phyloP scores from a whole-genome alignment of 64 coral and sea anemone species.

The Catalaphyllia jardinei region DNA sequence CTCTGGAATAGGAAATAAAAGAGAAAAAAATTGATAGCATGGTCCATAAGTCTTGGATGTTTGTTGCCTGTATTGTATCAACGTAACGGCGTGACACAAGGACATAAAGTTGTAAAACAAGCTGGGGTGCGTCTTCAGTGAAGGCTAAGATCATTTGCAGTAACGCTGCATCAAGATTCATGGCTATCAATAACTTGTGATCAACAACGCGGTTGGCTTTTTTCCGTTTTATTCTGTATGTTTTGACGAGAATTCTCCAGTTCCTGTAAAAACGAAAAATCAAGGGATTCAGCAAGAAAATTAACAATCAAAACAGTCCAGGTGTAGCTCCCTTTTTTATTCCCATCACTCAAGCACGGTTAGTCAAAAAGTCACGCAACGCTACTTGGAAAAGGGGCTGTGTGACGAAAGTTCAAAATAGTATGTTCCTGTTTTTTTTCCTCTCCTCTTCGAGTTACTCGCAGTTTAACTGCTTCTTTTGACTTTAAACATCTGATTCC shows the following conservation, averaged over 20 bases:
- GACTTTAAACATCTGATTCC: too few relatives aligned
- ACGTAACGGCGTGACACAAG: conserved; percentile 53
- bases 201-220: conserved; percentile 36
- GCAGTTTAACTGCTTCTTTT: too few relatives aligned
- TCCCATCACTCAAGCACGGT: too few relatives aligned
- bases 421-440: too few relatives aligned
- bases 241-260: conserved; percentile 80
- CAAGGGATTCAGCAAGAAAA: neutral
- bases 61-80: conserved; percentile 24
- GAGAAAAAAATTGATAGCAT: conserved; percentile 81
- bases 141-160: conserved; percentile 89
- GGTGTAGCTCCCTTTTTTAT: too few relatives aligned
- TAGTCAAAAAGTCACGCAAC: too few relatives aligned
- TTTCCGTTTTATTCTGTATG: conserved; percentile 73
- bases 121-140: conserved; percentile 85
- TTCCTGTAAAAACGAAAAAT: conserved; percentile 42
- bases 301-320: neutral
- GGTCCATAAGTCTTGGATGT: conserved; percentile 76
- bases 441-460: too few relatives aligned
- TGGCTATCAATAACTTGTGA: conserved; percentile 67
- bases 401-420: too few relatives aligned
- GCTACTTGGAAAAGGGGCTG: too few relatives aligned
- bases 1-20: conserved; percentile 88
- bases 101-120: conserved; percentile 81
- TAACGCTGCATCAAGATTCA: conserved; percentile 74